Evolutionary conservation across 2,888 invertebrate genomes (phyloP), one percentile per base, ranked within the genome.

Genomic region (Harmothoe impar): DNA sequence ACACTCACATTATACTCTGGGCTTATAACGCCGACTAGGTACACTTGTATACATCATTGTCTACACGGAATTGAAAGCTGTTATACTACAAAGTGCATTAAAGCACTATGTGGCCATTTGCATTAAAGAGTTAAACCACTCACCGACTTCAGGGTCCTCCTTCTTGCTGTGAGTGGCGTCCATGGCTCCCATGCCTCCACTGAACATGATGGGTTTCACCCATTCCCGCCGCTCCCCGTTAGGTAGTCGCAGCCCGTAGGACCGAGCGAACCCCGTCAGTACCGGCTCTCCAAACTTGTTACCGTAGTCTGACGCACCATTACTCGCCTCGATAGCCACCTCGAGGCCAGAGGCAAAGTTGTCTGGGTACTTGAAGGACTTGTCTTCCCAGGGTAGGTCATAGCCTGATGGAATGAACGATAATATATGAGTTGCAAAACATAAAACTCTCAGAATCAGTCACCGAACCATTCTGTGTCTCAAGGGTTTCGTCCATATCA

Each of bases 221-320:
- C 98, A 99, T 96, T 99, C 99, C 90, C 98, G 97, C 91, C 99
- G 96, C 92, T 97, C 97, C 25, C 97, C 97, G 77, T 92, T 92
- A 0, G 96, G 91, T 62, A 97, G 97, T 33, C 96, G 96, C 94
- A 98, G 96, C 0, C 99, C 99, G 95, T 98, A 99, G 0, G 99
- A 98, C 90, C 99, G 97, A 0, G 98, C 97, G 95, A 99, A 99
- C 10, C 99, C 99, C 94, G 97, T 96, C 92, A 99, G 97, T 0
- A 99, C 97, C 0, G 99, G 99, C 95, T 99, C 99, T 0, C 99
- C 99, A 96, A 99, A 99, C 96, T 99, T 99, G 96, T 99, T 99
- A 12, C 99, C 99, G 96, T 99, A 99, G 96, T 99, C 99, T 0
- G 99, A 99, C 1, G 99, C 99, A 0, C 99, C 99, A 95, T 99